These are phyloP conservation scores for Glyphotaelius pellucidus DNA, from an alignment of 2,888 invertebrate genomes.

Conservation along the genomic window DNA sequence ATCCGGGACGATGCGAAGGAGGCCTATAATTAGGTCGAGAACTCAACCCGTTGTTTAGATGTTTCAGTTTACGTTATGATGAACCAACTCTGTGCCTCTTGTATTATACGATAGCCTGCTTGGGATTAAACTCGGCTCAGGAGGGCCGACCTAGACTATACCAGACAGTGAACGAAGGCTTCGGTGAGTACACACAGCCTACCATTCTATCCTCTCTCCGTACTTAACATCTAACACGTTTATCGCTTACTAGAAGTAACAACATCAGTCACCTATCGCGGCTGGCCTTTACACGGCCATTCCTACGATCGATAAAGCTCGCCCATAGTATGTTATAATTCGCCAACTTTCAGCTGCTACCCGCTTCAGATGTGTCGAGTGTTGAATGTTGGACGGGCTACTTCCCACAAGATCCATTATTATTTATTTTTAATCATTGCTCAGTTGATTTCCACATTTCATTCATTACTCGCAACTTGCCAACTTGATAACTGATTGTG, in stretches of 20 bases:
- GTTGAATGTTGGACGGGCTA: not conserved
- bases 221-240: not conserved
- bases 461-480: not conserved
- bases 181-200: slow-evolving; percentile 54
- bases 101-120: slow-evolving; percentile 60
- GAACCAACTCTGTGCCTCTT: slow-evolving; percentile 62
- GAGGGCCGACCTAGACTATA: slow-evolving; percentile 44
- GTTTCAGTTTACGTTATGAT: slow-evolving; percentile 60
- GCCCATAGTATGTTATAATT: not conserved
- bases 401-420: not conserved
- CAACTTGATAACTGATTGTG: not conserved
- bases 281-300: not conserved
- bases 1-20: slow-evolving; percentile 58
- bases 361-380: not conserved
- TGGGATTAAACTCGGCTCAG: slow-evolving; percentile 58
- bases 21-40: slow-evolving; percentile 52
- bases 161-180: slow-evolving; percentile 44
- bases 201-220: not conserved
- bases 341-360: slow-evolving; percentile 20
- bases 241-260: not conserved
- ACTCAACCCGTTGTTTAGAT: slow-evolving; percentile 58
- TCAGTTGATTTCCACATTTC: not conserved
- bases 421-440: not conserved
- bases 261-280: not conserved
- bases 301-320: slow-evolving; percentile 22